Evolutionary conservation across 2,113 vertebrate genomes (phyloP), one percentile per base, ranked within the genome.

Genomic region (Psammodynastes pulverulentus): DNA sequence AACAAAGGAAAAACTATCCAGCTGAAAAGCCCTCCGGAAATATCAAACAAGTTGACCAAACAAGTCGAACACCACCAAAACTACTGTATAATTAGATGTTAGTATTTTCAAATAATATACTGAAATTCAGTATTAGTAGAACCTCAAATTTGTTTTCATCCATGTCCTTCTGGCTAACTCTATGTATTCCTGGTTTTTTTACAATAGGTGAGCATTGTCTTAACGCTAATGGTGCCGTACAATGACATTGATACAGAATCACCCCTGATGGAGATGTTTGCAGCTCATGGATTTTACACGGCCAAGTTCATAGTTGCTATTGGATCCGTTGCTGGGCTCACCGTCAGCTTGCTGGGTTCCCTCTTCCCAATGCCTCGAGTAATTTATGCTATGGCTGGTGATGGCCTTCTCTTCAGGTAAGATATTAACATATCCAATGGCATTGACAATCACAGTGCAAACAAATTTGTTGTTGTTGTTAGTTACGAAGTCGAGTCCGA

Each of bases 261-360:
- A 21, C 99, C 99, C 0, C 98, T 99, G 95, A 99, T 99, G 98
- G 99, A 99, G 97, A 99, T 99, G 99, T 99, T 99, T 53, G 98
- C 98, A 0, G 97, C 93, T 52, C 99, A 98, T 0, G 98, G 98
- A 34, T 99, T 99, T 96, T 96, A 98, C 0, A 97, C 97, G 39
- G 99, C 99, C 85, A 99, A 99, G 92, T 99, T 99, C 95, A 96
- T 98, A 0, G 98, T 99, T 92, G 99, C 99, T 5, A 98, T 98
- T 0, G 99, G 99, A 3, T 98, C 99, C 0, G 98, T 99, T 1
- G 98, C 99, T 0, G 99, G 99, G 1, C 97, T 99, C 90, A 99
- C 98, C 0, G 99, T 99, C 88, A 99, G 99, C 90, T 97, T 99
- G 93, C 97, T 99, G 95, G 99, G 99, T 17, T 99, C 99, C 3